Conservation (phyloP, 2,113 vertebrate species). For the Pantherophis guttatus region DNA sequence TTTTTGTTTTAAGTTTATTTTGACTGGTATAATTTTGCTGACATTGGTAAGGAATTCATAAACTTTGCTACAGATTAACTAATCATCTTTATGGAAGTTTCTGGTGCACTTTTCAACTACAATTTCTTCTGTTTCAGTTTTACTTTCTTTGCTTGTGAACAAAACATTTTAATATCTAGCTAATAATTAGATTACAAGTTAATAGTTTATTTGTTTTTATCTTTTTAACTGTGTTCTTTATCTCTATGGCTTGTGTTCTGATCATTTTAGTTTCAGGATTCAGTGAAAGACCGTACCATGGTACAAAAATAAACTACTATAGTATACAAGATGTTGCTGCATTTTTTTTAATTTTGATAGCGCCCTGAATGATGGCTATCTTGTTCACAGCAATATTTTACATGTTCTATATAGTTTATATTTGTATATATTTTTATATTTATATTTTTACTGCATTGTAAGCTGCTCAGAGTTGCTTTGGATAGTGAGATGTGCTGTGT, state of each 20-base stretch:
- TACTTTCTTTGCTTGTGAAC: conserved; percentile 18
- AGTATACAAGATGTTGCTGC: neutral
- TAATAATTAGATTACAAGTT: conserved; percentile 6
- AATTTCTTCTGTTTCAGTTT: neutral
- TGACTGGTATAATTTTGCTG: conserved; percentile 10
- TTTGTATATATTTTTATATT: neutral
- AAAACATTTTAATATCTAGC: conserved; percentile 30
- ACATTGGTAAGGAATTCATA: neutral
- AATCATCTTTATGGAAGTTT: neutral
- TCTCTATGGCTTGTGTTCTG: neutral
- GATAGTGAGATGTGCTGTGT: neutral
- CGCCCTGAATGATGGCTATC: neutral
- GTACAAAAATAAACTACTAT: conserved; percentile 4
- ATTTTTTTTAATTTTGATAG: conserved; percentile 24
- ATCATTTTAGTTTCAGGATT: neutral
- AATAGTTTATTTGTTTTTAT: neutral
- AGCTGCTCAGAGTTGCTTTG: neutral
- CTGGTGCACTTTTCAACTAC: neutral
- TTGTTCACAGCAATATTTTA: neutral
- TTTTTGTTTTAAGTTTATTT: neutral
- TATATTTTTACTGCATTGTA: neutral
- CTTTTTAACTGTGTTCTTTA: conserved; percentile 12
- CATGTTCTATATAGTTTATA: neutral
- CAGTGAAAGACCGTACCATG: neutral
- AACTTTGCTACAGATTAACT: neutral